Base-by-base conservation (phyloP, 2,113 vertebrate species). In the Tupaia tana region DNA sequence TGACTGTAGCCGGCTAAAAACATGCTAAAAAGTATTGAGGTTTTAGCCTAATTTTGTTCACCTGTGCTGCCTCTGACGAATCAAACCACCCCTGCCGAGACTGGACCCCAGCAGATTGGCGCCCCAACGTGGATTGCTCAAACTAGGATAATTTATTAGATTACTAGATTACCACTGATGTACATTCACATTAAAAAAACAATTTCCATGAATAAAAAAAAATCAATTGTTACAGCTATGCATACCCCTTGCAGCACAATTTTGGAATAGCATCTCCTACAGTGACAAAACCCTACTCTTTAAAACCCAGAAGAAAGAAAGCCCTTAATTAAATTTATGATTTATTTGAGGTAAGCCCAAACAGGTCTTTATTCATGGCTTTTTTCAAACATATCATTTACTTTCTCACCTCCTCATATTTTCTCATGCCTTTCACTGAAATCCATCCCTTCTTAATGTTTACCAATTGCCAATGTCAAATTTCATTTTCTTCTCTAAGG, bases 61-160 rank as follows among this genome's bases (percentile, higher is more conserved):
- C n/a, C n/a, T n/a, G n/a, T n/a, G n/a, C n/a, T n/a, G n/a, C n/a
- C n/a, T n/a, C n/a, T n/a, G n/a, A n/a, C n/a, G n/a, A n/a, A n/a
- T n/a, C n/a, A n/a, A n/a, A n/a, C n/a, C n/a, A n/a, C n/a, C n/a
- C n/a, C n/a, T n/a, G n/a, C n/a, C n/a, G n/a, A n/a, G n/a, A n/a
- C n/a, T n/a, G n/a, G n/a, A n/a, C n/a, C n/a, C n/a, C n/a, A n/a
- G n/a, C n/a, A n/a, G n/a, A n/a, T n/a, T n/a, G n/a, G n/a, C n/a
- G n/a, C n/a, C n/a, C n/a, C n/a, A n/a, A n/a, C n/a, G n/a, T n/a
- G n/a, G n/a, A n/a, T n/a, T n/a, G n/a, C n/a, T n/a, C n/a, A n/a
- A n/a, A n/a, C n/a, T n/a, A n/a, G n/a, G n/a, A 94, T 81, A 43
- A 81, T 85, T 91, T 59, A 82, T 58, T 79, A 69, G 19, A 64